Base-by-base conservation (phyloP, 1,140 invertebrate genomes). In the Drosophila setifemur region DNA sequence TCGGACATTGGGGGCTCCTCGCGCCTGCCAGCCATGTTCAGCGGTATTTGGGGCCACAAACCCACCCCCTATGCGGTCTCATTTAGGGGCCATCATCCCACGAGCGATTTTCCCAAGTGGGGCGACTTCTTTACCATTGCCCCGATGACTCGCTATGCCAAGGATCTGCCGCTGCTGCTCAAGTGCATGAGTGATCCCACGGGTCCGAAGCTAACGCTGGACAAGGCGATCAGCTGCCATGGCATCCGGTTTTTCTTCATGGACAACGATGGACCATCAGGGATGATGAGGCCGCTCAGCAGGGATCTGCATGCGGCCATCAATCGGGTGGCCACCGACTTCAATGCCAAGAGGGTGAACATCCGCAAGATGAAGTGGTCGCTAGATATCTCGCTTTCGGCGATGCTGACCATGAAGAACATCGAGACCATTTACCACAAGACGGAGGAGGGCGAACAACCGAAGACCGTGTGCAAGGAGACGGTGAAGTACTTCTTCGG, bases 1-100 rank as follows among this genome's bases (percentile, higher is more conserved):
- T 96, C 95, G 2, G 97, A 98, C 86, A 94, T 97, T 42, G 96
- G 94, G 0, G 97, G 97, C 1, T 97, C 96, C 0, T 93, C 96
- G 12, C 91, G 97, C 37, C 92, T 98, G 66, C 97, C 97, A 0
- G 94, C 96, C 4, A 94, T 95, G 92, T 97, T 96, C 82, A 96
- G 94, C 82, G 97, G 97, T 9, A 92, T 98, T 37, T 97, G 95
- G 89, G 96, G 96, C 9, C 95, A 98, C 75, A 96, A 96, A 88
- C 94, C 95, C 1, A 93, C 94, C 1, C 93, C 94, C 12, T 94
- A 94, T 88, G 89, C 91, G 0, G 85, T 93, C 2, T 94, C 93
- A 1, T 90, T 92, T 44, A 88, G 92, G 63, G 93, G 93, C 3
- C 93, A 94, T 44, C 90, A 91, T 29, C 93, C 93, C 5, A 88